Conservation (phyloP, 2,888 invertebrate genomes). For the Papilio demoleus region DNA sequence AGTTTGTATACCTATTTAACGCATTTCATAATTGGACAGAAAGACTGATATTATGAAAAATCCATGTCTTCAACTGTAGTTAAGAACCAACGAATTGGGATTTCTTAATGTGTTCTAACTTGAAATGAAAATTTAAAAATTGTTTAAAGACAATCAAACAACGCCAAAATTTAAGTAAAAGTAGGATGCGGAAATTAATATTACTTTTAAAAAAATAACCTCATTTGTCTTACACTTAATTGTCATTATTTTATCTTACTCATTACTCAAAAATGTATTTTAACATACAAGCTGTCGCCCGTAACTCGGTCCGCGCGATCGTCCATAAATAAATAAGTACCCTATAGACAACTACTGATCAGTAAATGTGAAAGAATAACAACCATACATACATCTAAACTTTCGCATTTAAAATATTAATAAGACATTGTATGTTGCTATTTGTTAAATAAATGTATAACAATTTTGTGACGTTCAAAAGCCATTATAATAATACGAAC, state of each 20-base stretch:
- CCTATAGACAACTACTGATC: too few relatives aligned
- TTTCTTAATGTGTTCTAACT: too few relatives aligned
- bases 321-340: too few relatives aligned
- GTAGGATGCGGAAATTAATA: background rate
- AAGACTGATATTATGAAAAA: background rate
- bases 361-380: too few relatives aligned
- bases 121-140: background rate
- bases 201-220: background rate
- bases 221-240: background rate
- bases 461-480: background rate
- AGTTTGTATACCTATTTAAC: background rate
- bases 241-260: too few relatives aligned
- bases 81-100: too few relatives aligned
- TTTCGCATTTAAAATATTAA: too few relatives aligned
- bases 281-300: too few relatives aligned
- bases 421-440: background rate
- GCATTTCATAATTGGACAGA: background rate
- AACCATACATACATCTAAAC: too few relatives aligned
- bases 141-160: background rate
- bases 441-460: background rate
- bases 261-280: too few relatives aligned
- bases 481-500: slow-evolving; percentile 4
- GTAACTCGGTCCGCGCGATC: too few relatives aligned
- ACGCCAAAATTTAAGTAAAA: background rate
- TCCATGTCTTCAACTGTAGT: too few relatives aligned